Conservation (phyloP, 2,113 vertebrate genomes). For the Thamnophis sirtalis region DNA sequence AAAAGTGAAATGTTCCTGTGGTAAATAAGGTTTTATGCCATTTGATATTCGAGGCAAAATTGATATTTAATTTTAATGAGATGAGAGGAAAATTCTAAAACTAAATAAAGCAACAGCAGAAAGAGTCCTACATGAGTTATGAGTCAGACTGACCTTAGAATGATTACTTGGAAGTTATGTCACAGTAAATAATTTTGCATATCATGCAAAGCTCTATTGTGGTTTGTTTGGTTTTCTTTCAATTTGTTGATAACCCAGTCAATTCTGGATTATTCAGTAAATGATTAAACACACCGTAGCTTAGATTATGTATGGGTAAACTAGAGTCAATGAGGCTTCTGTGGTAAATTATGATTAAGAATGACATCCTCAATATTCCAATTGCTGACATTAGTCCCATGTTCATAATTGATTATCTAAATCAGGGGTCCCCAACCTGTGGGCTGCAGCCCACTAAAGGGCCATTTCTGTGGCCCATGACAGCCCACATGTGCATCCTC, state of each 20-base stretch:
- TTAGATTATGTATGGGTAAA: background rate
- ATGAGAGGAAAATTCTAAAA: background rate
- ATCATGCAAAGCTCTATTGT: background rate
- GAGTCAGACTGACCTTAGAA: background rate
- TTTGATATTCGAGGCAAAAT: slow-evolving; percentile 22
- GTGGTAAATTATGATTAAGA: background rate
- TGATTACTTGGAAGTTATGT: background rate
- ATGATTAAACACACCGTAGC: background rate
- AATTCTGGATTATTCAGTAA: background rate
- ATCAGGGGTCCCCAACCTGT: background rate
- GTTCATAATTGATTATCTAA: background rate
- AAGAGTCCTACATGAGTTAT: background rate
- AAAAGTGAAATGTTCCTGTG: background rate
- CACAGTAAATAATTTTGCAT: background rate
- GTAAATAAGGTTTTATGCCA: background rate
- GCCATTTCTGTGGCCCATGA: too few species aligned
- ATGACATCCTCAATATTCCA: background rate
- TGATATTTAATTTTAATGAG: background rate
- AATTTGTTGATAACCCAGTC: background rate
- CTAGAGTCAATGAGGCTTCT: background rate
- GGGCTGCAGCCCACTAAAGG: too few species aligned
- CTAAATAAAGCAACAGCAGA: background rate
- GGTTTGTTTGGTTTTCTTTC: background rate
- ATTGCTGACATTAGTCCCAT: background rate
- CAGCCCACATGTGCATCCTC: too few species aligned